Percentiles rank a stretch among this genome's conserved stretches.
phyloP scores from a whole-genome alignment of 1,140 invertebrate genomes.

The Akabosia matsudoensis region DNA sequence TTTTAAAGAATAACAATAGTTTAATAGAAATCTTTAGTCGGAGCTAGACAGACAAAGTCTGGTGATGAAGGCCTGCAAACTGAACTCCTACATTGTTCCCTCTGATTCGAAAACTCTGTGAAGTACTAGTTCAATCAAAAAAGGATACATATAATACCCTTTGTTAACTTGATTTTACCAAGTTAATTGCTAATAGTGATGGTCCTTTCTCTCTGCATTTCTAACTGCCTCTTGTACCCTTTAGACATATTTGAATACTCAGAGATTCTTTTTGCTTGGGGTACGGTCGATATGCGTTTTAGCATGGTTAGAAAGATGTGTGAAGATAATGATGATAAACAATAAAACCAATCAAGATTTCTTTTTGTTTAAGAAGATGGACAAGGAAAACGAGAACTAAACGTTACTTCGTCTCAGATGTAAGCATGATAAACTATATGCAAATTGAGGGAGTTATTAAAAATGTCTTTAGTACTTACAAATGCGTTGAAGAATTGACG shows the following conservation, averaged over 20 bases:
- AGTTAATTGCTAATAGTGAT: no score
- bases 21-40: no score
- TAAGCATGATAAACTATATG: background rate
- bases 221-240: background rate
- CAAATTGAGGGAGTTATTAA: background rate
- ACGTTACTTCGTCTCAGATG: no score
- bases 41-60: background rate
- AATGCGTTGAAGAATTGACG: constrained; percentile 38
- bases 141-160: no score
- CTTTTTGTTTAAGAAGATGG: background rate
- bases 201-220: background rate
- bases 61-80: background rate
- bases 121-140: background rate
- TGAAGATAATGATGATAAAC: no score
- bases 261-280: background rate
- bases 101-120: background rate
- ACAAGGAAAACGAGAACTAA: background rate
- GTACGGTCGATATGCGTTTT: constrained; percentile 9
- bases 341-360: constrained; percentile 2
- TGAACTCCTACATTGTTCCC: constrained; percentile 1
- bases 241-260: background rate
- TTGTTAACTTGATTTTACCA: background rate
- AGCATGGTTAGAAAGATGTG: background rate
- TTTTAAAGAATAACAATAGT: background rate
- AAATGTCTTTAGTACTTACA: constrained; percentile 42